Evolutionary conservation across 2,113 vertebrate species (phyloP).

Genomic region (Himantopus leucocephalus): DNA sequence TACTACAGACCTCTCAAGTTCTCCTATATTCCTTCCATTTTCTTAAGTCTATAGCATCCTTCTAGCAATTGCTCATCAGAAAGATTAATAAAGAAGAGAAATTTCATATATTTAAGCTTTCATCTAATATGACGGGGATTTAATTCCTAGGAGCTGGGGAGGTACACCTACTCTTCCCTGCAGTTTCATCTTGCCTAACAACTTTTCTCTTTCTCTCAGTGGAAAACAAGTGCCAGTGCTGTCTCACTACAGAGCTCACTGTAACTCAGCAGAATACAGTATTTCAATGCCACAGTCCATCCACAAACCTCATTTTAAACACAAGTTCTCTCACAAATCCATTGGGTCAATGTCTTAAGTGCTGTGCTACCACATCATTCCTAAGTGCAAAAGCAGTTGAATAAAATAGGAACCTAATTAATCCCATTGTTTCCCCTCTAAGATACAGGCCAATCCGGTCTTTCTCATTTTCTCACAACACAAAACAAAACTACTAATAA

Average conservation of each 20-base stretch:
- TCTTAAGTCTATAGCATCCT: neutral
- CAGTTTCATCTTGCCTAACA: neutral
- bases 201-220: neutral
- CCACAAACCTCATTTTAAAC: neutral
- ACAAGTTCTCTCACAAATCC: neutral
- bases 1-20: neutral
- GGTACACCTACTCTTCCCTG: neutral
- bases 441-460: neutral
- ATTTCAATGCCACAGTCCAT: neutral
- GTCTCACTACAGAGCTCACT: neutral
- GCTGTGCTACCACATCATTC: neutral
- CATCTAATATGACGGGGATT: neutral
- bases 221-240: neutral
- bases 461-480: neutral
- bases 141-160: neutral
- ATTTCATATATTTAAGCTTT: neutral
- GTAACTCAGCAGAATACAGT: neutral
- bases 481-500: neutral
- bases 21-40: neutral
- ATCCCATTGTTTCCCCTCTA: neutral
- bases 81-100: neutral
- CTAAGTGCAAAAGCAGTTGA: neutral
- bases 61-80: neutral
- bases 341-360: neutral
- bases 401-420: neutral